A percentile compares a stretch with the other conserved stretches of the same genome.
These are phyloP conservation scores for Gasterosteus aculeatus DNA, from an alignment of 2,113 vertebrate species.

Conservation along the genomic window DNA sequence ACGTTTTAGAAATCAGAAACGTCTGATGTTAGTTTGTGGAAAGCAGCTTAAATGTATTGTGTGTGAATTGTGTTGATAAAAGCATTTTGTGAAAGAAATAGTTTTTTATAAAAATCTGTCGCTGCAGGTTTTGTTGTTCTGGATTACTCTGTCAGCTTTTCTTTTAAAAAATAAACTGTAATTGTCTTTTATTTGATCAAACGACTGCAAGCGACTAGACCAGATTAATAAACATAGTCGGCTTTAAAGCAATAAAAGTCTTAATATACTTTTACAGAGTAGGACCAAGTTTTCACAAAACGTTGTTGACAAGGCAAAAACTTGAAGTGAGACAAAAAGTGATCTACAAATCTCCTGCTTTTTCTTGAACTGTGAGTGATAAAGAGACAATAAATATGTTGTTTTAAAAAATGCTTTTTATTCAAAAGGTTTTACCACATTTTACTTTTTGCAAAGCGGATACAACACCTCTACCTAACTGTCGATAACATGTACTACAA, in stretches of 20 bases:
- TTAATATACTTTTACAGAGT: no score
- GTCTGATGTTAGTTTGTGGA: no score
- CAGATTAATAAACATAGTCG: not conserved
- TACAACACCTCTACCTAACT: not conserved
- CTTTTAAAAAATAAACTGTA: no score
- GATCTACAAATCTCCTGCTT: not conserved
- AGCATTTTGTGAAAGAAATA: no score
- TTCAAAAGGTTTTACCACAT: not conserved
- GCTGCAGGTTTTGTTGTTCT: no score
- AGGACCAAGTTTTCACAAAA: not conserved
- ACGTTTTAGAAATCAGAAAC: no score
- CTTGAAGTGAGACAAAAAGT: not conserved
- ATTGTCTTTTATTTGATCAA: not conserved
- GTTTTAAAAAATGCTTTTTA: not conserved
- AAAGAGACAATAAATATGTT: not conserved
- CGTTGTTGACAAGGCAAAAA: not conserved
- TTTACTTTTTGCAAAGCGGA: not conserved
- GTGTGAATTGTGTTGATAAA: no score
- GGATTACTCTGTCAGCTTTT: no score
- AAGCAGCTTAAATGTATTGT: not conserved
- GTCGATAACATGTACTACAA: not conserved
- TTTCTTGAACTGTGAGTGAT: not conserved
- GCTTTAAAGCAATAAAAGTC: no score
- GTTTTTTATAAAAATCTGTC: no score
- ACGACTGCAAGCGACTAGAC: not conserved